Conservation (phyloP, 2,797 vertebrate species). For the Scolopax rusticola region DNA sequence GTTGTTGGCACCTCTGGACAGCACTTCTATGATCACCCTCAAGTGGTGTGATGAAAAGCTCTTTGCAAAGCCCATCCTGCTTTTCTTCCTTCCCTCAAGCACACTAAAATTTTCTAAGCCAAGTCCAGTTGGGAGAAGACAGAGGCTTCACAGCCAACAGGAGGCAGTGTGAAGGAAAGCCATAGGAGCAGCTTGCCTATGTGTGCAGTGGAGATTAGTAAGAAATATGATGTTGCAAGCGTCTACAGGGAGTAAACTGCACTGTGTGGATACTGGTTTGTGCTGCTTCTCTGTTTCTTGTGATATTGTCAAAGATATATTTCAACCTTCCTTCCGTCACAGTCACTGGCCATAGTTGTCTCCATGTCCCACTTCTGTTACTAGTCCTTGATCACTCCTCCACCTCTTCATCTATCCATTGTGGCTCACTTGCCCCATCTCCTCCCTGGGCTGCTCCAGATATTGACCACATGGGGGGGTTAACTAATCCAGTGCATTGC, state of each 20-base stretch:
- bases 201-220: background rate
- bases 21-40: background rate
- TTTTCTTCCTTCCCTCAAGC: background rate
- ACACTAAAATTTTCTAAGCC: background rate
- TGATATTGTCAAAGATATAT: background rate
- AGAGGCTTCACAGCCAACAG: rapidly evolving
- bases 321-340: background rate
- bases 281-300: background rate
- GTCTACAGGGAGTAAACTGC: background rate
- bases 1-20: background rate
- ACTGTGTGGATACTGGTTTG: background rate
- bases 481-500: background rate
- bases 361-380: background rate
- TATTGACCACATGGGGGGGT: background rate
- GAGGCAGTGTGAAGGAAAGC: background rate
- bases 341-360: background rate
- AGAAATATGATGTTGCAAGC: background rate
- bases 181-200: background rate
- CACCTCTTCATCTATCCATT: background rate
- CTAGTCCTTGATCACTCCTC: background rate
- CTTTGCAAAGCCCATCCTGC: background rate
- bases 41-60: background rate
- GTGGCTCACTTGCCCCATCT: background rate
- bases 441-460: background rate
- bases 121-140: background rate